A percentile compares a stretch with the other conserved stretches of the same genome.
Conservation (phyloP, 2,888 invertebrate genomes). For the Tromatobia lineatoria region DNA sequence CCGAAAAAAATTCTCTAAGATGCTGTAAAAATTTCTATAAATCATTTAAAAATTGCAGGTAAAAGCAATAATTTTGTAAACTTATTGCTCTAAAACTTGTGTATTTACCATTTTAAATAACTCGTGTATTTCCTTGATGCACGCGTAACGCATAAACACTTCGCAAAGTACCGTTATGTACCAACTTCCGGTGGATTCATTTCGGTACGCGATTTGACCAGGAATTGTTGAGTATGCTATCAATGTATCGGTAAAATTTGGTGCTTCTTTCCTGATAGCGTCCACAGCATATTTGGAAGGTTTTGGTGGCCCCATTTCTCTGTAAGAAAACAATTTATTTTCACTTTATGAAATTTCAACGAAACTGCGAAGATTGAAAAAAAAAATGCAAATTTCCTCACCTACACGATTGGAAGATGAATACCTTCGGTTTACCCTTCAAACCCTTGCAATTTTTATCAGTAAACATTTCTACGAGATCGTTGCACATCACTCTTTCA, state of each 20-base stretch:
- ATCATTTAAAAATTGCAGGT: no score
- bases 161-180: slow-evolving; percentile 87
- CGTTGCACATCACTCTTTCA: slow-evolving; percentile 74
- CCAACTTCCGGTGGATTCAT: slow-evolving; percentile 87
- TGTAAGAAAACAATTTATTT: slow-evolving; percentile 14
- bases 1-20: no score
- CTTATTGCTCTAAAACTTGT: neutral
- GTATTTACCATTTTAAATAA: slow-evolving; percentile 78
- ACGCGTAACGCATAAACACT: slow-evolving; percentile 84
- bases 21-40: no score
- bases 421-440: slow-evolving; percentile 87
- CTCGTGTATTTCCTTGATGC: slow-evolving; percentile 76
- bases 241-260: slow-evolving; percentile 85
- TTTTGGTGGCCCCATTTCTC: slow-evolving; percentile 19
- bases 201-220: slow-evolving; percentile 87
- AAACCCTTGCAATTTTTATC: slow-evolving; percentile 85
- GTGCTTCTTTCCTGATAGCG: neutral
- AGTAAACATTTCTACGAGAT: slow-evolving; percentile 85
- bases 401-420: slow-evolving; percentile 88
- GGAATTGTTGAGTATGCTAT: slow-evolving; percentile 86
- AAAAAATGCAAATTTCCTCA: slow-evolving; percentile 32
- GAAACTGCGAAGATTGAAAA: no score
- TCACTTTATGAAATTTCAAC: no score
- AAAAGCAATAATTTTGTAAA: neutral
- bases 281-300: neutral